phyloP scores from a whole-genome alignment of 2,888 invertebrate species.

The Bombylius discolor region DNA sequence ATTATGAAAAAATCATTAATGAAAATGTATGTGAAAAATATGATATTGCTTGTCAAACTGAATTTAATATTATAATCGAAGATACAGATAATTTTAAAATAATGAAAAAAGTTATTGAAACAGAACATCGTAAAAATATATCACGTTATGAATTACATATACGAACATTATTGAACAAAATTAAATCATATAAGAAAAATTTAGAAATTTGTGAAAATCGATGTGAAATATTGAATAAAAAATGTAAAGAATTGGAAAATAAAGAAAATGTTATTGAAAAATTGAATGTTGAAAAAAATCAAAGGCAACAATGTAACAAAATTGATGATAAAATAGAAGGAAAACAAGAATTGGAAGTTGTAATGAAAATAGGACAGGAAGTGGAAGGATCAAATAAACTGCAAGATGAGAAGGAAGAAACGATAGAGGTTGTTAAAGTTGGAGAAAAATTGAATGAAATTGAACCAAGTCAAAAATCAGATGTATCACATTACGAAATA shows the following conservation, averaged over 20 bases:
- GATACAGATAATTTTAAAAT: constrained; percentile 7
- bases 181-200: constrained; percentile 19
- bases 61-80: constrained; percentile 3
- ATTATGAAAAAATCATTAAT: background rate
- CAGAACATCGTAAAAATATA: constrained; percentile 22
- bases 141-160: constrained; percentile 23
- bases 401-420: no score
- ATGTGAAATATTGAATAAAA: constrained; percentile 11
- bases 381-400: background rate
- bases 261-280: constrained; percentile 14
- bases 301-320: no score
- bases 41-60: constrained; percentile 2
- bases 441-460: no score
- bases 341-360: no score
- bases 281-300: no score
- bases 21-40: constrained; percentile 7
- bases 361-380: constrained; percentile 5
- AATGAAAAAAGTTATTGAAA: constrained; percentile 22
- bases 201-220: constrained; percentile 17
- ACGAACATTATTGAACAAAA: constrained; percentile 18
- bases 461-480: no score
- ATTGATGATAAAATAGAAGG: no score
- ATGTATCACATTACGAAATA: no score
- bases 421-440: no score
- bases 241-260: constrained; percentile 18